Evolutionary conservation across 2,113 vertebrate genomes (phyloP).

Genomic region (Ciconia stormi): DNA sequence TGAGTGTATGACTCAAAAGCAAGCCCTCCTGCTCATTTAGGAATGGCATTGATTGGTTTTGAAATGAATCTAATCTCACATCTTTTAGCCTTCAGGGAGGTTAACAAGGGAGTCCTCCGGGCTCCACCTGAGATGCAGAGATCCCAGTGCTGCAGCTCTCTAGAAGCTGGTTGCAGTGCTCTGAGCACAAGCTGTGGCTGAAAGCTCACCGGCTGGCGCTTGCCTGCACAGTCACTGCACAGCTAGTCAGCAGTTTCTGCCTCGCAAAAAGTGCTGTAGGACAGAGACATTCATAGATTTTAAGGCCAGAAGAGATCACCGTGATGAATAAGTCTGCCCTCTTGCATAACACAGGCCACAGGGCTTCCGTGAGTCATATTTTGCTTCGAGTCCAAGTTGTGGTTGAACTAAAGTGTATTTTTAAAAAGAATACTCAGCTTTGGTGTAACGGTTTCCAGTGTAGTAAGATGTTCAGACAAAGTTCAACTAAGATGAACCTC

Average conservation of each 20-base stretch:
- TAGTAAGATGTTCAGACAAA: neutral
- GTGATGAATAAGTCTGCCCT: neutral
- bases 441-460: neutral
- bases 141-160: neutral
- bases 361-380: neutral
- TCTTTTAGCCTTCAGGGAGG: neutral
- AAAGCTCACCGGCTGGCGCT: neutral
- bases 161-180: neutral
- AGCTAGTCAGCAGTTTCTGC: neutral
- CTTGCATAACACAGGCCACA: neutral
- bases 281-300: neutral
- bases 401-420: neutral
- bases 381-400: neutral
- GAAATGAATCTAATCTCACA: neutral
- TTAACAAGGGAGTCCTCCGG: neutral
- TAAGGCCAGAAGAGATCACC: neutral
- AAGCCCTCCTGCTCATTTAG: neutral
- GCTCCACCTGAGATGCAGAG: neutral
- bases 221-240: neutral
- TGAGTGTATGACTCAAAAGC: neutral
- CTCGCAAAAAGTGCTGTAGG: neutral
- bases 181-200: neutral
- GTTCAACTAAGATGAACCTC: neutral
- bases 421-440: neutral
- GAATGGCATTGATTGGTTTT: neutral